phyloP scores from a whole-genome alignment of 1,140 invertebrate genomes.

The Acromyrmex echinatior region DNA sequence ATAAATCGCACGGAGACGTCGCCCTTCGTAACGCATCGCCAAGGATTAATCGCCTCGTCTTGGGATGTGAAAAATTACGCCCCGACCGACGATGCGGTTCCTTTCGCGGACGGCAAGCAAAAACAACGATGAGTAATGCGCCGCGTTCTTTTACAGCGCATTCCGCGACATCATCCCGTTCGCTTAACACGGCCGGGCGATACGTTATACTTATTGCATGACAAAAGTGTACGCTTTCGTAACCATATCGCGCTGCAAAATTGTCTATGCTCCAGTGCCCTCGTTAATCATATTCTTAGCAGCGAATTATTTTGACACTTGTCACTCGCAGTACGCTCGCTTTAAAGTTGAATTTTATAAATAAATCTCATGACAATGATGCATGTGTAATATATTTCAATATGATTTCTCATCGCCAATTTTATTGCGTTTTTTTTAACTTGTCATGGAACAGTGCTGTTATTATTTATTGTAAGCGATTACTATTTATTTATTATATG shows the following conservation, averaged over 20 bases:
- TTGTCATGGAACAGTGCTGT: not conserved
- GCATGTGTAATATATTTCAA: not conserved
- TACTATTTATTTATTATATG: constrained; percentile 34
- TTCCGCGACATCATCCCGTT: constrained; percentile 51
- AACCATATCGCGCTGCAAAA: constrained; percentile 18
- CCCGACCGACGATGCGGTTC: constrained; percentile 51
- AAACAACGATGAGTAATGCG: constrained; percentile 57
- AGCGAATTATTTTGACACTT: constrained; percentile 8
- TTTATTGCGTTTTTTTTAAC: constrained; percentile 20
- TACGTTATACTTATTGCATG: constrained; percentile 47
- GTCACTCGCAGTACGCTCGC: not conserved
- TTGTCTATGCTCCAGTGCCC: not conserved
- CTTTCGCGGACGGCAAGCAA: constrained; percentile 49
- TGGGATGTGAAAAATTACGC: constrained; percentile 61
- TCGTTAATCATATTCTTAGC: constrained; percentile 20
- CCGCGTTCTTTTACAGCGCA: constrained; percentile 28
- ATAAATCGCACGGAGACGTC: constrained; percentile 65
- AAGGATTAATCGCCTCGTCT: constrained; percentile 62
- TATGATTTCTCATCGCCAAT: not conserved
- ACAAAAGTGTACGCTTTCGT: constrained; percentile 19
- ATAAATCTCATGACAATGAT: not conserved
- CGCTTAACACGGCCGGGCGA: constrained; percentile 28
- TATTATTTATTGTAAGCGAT: constrained; percentile 4
- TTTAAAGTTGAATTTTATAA: not conserved
- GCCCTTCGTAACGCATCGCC: constrained; percentile 8